A percentile compares a stretch with the other conserved stretches of the same genome.
phyloP scores from a whole-genome alignment of 2,888 invertebrate genomes.

The Dorcus parallelipipedus region DNA sequence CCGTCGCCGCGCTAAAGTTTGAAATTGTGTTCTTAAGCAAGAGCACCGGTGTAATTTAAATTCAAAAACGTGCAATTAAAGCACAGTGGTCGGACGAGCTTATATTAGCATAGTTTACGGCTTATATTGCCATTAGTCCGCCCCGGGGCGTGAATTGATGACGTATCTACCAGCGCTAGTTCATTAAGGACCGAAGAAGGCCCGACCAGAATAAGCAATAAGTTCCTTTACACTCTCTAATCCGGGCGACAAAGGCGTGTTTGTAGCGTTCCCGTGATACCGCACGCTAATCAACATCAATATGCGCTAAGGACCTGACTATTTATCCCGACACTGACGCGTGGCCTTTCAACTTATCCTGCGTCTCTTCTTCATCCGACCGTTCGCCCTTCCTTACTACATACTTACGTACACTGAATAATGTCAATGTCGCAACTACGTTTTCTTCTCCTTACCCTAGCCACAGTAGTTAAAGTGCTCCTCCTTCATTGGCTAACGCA shows the following conservation, averaged over 20 bases:
- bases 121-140: conserved; percentile 23
- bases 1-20: neutral
- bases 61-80: conserved; percentile 34
- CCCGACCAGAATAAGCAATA: conserved; percentile 39
- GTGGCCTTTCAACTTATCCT: neutral
- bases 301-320: conserved; percentile 34
- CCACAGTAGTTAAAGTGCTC: too few relatives aligned
- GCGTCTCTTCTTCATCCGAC: neutral
- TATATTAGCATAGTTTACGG: conserved; percentile 31
- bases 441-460: neutral
- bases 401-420: conserved; percentile 3
- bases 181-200: conserved; percentile 25
- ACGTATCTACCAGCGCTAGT: conserved; percentile 23
- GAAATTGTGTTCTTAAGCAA: conserved; percentile 6
- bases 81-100: conserved; percentile 34
- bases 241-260: conserved; percentile 37
- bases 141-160: conserved; percentile 28
- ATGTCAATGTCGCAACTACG: neutral
- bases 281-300: conserved; percentile 37
- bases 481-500: too few relatives aligned
- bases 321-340: conserved; percentile 13
- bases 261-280: conserved; percentile 34
- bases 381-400: conserved; percentile 11
- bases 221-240: conserved; percentile 38
- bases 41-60: conserved; percentile 14